Conservation (phyloP, 1,140 invertebrate species). For the Cydia splendana region DNA sequence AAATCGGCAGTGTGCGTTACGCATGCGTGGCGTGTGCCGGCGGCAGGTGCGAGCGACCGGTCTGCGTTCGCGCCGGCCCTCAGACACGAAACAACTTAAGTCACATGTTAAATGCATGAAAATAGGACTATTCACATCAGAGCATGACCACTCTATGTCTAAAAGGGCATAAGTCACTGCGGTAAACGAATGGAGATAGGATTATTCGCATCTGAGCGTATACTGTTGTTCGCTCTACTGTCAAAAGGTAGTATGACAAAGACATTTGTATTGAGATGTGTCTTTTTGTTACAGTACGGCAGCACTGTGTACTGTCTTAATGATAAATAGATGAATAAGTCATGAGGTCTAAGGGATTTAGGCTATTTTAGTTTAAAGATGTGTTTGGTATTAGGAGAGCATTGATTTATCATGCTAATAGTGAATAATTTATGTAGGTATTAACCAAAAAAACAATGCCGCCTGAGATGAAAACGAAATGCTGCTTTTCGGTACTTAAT, state of each 20-base stretch:
- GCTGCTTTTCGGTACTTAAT: no score
- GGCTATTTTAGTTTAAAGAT: neutral
- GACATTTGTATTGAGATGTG: neutral
- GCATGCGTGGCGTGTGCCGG: conserved; percentile 67
- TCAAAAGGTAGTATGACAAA: neutral
- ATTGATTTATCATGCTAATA: neutral
- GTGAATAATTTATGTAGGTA: no score
- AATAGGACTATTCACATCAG: neutral
- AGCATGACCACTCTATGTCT: neutral
- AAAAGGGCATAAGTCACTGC: neutral
- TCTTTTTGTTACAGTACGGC: neutral
- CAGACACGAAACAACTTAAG: neutral
- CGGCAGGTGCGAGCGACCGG: conserved; percentile 69
- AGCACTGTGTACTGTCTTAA: neutral
- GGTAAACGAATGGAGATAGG: neutral
- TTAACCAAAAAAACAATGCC: no score
- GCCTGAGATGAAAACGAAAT: no score
- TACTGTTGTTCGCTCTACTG: neutral
- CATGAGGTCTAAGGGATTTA: neutral
- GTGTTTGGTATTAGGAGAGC: neutral
- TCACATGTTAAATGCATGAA: neutral
- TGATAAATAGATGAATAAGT: conserved; percentile 6
- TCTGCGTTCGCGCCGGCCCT: conserved; percentile 34
- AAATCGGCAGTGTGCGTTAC: conserved; percentile 30
- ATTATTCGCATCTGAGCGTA: neutral